phyloP scores from a whole-genome alignment of 2,888 invertebrate species.

The Agriopis aurantiaria region DNA sequence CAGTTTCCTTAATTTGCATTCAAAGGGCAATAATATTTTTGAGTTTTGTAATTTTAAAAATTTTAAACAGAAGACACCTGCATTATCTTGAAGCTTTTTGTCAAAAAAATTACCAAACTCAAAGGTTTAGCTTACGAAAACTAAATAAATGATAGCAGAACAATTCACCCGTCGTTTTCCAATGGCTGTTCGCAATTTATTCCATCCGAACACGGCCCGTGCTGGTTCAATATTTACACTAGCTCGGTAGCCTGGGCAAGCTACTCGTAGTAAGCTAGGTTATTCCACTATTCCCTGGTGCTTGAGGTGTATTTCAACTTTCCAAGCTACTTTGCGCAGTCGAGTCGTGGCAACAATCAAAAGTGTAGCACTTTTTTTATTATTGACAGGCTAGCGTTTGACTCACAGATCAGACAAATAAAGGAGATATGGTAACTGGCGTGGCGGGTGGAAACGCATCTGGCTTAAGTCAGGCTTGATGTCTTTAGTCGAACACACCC shows the following conservation, averaged over 20 bases:
- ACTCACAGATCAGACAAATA: too few species aligned
- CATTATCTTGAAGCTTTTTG: too few species aligned
- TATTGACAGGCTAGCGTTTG: not conserved
- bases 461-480: too few species aligned
- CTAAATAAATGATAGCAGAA: slow-evolving; percentile 30
- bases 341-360: slow-evolving; percentile 9
- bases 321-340: slow-evolving; percentile 50
- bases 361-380: not conserved
- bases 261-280: slow-evolving; percentile 52
- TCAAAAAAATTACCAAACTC: not conserved
- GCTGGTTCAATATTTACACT: slow-evolving; percentile 83
- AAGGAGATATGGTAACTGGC: too few species aligned
- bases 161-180: slow-evolving; percentile 26
- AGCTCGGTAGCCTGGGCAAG: slow-evolving; percentile 69
- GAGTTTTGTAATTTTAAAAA: too few species aligned
- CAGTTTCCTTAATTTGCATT: too few species aligned
- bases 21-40: too few species aligned
- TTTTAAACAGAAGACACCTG: too few species aligned
- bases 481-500: too few species aligned
- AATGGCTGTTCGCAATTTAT: slow-evolving; percentile 75
- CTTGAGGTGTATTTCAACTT: slow-evolving; percentile 65
- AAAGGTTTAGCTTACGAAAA: slow-evolving; percentile 10
- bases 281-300: slow-evolving; percentile 62
- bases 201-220: slow-evolving; percentile 77
- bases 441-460: too few species aligned